These are phyloP conservation scores for Macrochelys suwanniensis DNA, from an alignment of 2,797 vertebrate species.

Conservation along the genomic window DNA sequence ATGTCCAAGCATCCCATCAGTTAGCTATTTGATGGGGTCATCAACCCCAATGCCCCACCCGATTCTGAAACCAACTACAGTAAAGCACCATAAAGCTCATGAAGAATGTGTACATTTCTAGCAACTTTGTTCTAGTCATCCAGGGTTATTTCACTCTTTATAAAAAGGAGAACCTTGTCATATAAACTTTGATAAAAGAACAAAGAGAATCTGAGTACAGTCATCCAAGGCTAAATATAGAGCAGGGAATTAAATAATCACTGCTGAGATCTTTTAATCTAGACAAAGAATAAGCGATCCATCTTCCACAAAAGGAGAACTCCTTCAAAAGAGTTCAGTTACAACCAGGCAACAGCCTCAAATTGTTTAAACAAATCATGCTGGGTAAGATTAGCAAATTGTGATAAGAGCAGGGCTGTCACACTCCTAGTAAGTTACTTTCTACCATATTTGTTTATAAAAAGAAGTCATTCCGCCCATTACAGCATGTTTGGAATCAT, in stretches of 20 bases:
- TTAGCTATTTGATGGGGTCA: constrained; percentile 4
- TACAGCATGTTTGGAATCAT: not conserved
- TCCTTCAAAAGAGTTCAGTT: constrained; percentile 51
- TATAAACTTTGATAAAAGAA: constrained; percentile 54
- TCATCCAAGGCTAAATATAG: constrained; percentile 24
- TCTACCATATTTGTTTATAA: not conserved
- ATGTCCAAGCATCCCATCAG: not conserved
- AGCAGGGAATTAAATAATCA: constrained; percentile 47
- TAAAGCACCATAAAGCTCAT: not conserved
- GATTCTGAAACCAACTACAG: not conserved
- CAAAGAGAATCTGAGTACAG: constrained; percentile 48
- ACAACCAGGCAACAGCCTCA: constrained; percentile 67
- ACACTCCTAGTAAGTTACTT: not conserved
- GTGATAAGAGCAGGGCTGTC: not conserved
- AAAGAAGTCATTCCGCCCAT: not conserved
- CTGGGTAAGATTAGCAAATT: constrained; percentile 10
- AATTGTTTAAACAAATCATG: constrained; percentile 47
- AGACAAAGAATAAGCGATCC: constrained; percentile 61
- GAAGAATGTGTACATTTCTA: not conserved
- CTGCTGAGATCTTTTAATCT: constrained; percentile 46
- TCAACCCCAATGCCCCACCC: not conserved
- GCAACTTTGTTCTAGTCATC: not conserved
- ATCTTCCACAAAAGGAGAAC: constrained; percentile 48
- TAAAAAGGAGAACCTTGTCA: constrained; percentile 21
- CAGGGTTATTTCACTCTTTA: not conserved